Conservation (phyloP, 2,797 vertebrate species). For the Ceryle rudis region DNA sequence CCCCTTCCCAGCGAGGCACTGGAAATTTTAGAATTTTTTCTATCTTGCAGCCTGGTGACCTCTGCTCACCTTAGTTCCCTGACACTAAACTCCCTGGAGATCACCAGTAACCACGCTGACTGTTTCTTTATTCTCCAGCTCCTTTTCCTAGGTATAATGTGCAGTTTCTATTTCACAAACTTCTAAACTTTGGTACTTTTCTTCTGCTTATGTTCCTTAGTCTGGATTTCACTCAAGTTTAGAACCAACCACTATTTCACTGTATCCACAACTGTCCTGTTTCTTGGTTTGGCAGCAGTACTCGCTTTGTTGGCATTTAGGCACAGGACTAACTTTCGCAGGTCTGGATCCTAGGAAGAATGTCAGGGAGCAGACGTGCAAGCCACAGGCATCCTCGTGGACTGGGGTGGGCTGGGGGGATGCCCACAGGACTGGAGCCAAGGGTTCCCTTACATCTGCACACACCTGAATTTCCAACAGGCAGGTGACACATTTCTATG, state of each 20-base stretch:
- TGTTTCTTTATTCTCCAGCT: not conserved
- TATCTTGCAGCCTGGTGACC: not conserved
- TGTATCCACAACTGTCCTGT: not conserved
- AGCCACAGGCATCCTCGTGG: not conserved
- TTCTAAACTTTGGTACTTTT: not conserved
- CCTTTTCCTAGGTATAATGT: not conserved
- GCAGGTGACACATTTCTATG: not conserved
- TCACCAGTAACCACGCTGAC: not conserved
- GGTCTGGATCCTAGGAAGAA: not conserved
- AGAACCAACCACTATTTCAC: fast-evolving
- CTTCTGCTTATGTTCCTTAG: not conserved
- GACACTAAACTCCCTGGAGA: not conserved
- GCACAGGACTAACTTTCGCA: not conserved
- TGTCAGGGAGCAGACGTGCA: fast-evolving
- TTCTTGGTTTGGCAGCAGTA: not conserved
- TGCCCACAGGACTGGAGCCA: not conserved
- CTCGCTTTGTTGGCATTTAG: not conserved
- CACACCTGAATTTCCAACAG: not conserved
- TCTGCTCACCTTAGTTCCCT: not conserved
- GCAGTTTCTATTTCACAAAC: not conserved
- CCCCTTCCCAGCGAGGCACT: not conserved
- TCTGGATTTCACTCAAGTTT: not conserved
- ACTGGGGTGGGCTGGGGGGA: not conserved
- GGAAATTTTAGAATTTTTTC: not conserved
- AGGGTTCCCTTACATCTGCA: not conserved